Evolutionary conservation across 1,140 invertebrate genomes (phyloP), one percentile per base, ranked within the genome.

Genomic region (Conus betulinus): DNA sequence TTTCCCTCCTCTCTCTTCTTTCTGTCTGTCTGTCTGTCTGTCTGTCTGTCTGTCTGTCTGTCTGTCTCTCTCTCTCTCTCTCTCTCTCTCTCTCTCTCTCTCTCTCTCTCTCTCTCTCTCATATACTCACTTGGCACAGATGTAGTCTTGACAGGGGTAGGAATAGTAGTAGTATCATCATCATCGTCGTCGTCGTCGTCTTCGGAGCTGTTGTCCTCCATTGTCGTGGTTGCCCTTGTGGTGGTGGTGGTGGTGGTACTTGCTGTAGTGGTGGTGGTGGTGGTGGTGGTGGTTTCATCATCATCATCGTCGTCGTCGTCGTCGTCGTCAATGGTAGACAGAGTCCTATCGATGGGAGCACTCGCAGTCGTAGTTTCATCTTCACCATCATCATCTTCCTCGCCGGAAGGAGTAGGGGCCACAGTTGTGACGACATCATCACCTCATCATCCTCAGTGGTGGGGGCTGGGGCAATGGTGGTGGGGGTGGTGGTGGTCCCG

Each of bases 221-320:
- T 15, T 60, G 57, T 60, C 15, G 57, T 60, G 57, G 57, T 60
- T 11, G 57, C 8, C 57, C 8, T 15, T 15, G 57, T 60, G 57
- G 57, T 60, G 57, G 57, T 60, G 57, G 55, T 57, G n/a, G 39
- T 39, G 39, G 39, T 39, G 39, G 39, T 39, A 39, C 39, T 39
- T 39, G 39, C 39, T 39, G 39, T 39, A 39, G 39, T 39, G 15
- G 57, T 60, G 57, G 57, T 60, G 57, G 57, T 60, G 57, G 85
- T 55, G 7, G 74, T 78, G 7, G 51, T 53, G 10, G 55, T 27
- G 39, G 25, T 25, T 13, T 60, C 86, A n/a, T 87, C 63, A 13
- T 87, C 86, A 20, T 81, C 85, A 67, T 52, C 74, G 74, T 78
- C 51, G 3, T 78, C 86, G 8, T 87, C 78, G 25, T 25, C 57